A percentile compares a stretch with the other conserved stretches of the same genome.
These are phyloP conservation scores for Himantopus leucocephalus DNA, from an alignment of 2,113 vertebrate species.

Conservation along the genomic window DNA sequence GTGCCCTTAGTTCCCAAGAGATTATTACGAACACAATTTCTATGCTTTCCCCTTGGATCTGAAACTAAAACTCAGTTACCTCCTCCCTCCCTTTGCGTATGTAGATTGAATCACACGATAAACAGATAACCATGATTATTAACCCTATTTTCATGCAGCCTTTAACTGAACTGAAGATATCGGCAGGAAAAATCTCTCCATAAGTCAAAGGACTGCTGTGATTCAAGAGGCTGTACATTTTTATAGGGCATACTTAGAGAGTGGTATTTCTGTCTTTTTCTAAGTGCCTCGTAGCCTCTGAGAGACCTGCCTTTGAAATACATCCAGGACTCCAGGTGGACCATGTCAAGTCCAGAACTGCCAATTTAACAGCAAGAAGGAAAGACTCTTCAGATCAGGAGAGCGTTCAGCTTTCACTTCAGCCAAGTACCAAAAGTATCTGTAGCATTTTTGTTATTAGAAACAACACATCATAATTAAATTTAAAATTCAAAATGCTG, in stretches of 20 bases:
- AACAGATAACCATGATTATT: background rate
- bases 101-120: background rate
- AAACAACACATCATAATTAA: slow-evolving; percentile 3
- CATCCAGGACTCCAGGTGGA: background rate
- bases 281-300: background rate
- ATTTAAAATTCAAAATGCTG: slow-evolving; percentile 25
- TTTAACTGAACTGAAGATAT: background rate
- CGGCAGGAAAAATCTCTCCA: background rate
- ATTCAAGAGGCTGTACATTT: background rate
- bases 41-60: background rate
- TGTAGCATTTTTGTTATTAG: background rate
- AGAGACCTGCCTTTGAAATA: background rate
- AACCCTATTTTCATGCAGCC: background rate
- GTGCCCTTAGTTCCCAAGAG: background rate
- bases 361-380: background rate
- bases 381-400: background rate
- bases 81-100: background rate
- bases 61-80: background rate
- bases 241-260: background rate
- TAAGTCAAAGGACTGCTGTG: background rate
- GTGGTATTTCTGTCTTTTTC: background rate
- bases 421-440: background rate
- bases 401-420: background rate
- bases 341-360: background rate
- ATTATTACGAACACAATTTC: background rate